Percentiles rank a stretch among this genome's conserved stretches.
phyloP scores from a whole-genome alignment of 1,140 invertebrate species.

The Elymnias hypermnestra region DNA sequence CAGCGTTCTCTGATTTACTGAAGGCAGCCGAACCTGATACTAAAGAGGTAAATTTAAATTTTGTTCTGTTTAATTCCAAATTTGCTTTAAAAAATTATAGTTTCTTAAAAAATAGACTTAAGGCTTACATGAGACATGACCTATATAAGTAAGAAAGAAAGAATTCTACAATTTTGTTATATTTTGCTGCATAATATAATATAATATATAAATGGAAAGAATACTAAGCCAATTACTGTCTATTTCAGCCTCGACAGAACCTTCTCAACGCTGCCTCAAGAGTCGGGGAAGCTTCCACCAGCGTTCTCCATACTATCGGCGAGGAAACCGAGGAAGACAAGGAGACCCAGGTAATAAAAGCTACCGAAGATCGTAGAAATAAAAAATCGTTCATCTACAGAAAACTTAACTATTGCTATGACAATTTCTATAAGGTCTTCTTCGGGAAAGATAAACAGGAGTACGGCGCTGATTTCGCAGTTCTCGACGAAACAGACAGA shows the following conservation, averaged over 20 bases:
- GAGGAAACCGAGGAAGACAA: constrained; percentile 89
- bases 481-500: constrained; percentile 8
- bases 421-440: constrained; percentile 69
- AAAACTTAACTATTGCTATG: constrained; percentile 70
- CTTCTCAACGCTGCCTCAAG: constrained; percentile 94
- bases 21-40: constrained; percentile 95
- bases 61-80: too few species aligned
- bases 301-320: constrained; percentile 95
- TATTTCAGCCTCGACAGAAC: constrained; percentile 88
- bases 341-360: constrained; percentile 79
- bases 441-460: constrained; percentile 45
- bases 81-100: too few species aligned
- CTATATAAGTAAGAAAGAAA: too few species aligned
- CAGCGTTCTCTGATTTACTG: constrained; percentile 95
- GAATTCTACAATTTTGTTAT: too few species aligned
- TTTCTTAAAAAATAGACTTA: too few species aligned
- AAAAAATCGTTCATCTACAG: constrained; percentile 64
- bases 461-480: constrained; percentile 44
- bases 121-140: too few species aligned
- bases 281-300: constrained; percentile 96
- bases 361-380: constrained; percentile 21
- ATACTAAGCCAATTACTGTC: not conserved
- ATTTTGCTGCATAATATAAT: too few species aligned
- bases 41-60: constrained; percentile 93
- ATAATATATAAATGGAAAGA: too few species aligned